phyloP scores from a whole-genome alignment of 1,140 invertebrate genomes.

The Paraescarpia echinospica region DNA sequence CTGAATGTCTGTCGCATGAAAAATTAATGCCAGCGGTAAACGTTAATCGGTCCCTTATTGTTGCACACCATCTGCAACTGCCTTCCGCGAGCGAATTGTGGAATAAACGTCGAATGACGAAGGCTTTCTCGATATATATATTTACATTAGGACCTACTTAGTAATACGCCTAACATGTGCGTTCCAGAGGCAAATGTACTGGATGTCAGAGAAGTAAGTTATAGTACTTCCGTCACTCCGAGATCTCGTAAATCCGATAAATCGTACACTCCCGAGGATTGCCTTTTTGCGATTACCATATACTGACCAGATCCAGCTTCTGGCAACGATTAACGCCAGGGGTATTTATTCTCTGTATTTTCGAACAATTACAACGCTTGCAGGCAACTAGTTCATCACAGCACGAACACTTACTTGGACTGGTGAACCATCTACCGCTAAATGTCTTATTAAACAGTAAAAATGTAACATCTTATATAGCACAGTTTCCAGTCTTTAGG shows the following conservation, averaged over 20 bases:
- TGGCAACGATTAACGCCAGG: too few relatives aligned
- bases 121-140: not conserved
- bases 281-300: not conserved
- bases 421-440: too few relatives aligned
- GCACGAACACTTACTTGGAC: too few relatives aligned
- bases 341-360: not conserved
- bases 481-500: too few relatives aligned
- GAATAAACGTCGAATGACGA: too few relatives aligned
- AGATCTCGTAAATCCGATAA: too few relatives aligned
- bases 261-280: too few relatives aligned
- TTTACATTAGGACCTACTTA: not conserved
- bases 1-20: not conserved
- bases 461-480: too few relatives aligned
- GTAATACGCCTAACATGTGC: not conserved
- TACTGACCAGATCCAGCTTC: not conserved
- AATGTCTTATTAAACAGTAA: too few relatives aligned
- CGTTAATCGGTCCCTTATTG: not conserved
- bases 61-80: not conserved
- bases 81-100: not conserved
- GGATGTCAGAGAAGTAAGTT: not conserved
- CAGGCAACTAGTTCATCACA: not conserved
- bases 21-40: not conserved
- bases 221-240: not conserved
- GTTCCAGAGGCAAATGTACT: not conserved
- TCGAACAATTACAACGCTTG: not conserved